Conservation (phyloP, 2,113 vertebrate genomes). For the Phalacrocorax aristotelis region DNA sequence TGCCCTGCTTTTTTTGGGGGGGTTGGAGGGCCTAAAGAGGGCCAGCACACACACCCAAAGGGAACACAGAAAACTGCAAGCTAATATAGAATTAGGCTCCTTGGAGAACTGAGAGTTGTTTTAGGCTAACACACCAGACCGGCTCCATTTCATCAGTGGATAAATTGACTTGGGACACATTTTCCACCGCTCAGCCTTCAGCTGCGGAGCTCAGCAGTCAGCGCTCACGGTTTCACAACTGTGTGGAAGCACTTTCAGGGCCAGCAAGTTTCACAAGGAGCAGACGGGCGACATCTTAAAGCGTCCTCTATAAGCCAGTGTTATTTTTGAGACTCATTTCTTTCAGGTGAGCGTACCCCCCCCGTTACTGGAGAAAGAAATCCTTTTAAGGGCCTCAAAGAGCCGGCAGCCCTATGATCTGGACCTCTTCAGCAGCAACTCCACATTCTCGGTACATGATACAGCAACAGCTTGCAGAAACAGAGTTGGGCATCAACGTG, state of each 20-base stretch:
- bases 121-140: not conserved
- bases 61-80: not conserved
- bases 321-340: not conserved
- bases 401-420: not conserved
- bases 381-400: accelerated
- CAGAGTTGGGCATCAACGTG: accelerated
- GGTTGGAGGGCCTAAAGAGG: not conserved
- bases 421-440: not conserved
- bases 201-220: not conserved
- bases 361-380: not conserved
- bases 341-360: not conserved
- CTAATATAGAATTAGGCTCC: not conserved
- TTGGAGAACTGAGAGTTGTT: not conserved
- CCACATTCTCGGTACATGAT: accelerated
- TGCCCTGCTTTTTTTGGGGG: not conserved
- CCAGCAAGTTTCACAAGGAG: not conserved
- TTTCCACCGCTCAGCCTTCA: not conserved
- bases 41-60: not conserved
- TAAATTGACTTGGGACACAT: not conserved
- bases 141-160: not conserved
- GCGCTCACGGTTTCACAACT: not conserved
- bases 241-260: not conserved
- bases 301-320: accelerated
- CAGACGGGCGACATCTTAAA: not conserved
- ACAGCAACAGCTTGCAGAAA: not conserved